Percentiles rank a stretch among this genome's conserved stretches.
phyloP scores from a whole-genome alignment of 2,888 invertebrate species.

The Podabrus alpinus region DNA sequence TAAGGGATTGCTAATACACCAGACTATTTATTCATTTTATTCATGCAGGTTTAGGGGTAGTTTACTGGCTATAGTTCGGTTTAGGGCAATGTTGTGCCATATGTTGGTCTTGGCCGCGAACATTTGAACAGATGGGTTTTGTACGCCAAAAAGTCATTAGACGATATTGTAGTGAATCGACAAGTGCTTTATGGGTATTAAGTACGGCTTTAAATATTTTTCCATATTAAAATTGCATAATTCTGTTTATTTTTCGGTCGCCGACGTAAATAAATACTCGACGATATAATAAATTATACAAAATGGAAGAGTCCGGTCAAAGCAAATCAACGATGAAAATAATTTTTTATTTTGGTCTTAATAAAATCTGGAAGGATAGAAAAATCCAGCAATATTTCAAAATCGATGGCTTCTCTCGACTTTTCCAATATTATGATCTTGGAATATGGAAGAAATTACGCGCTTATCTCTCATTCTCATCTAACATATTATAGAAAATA shows the following conservation, averaged over 20 bases:
- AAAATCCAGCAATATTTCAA: too few relatives aligned
- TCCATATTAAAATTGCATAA: not conserved
- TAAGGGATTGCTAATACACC: conserved; percentile 54
- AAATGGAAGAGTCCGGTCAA: not conserved
- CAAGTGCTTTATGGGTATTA: conserved; percentile 50
- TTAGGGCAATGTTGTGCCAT: conserved; percentile 49
- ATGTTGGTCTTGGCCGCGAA: conserved; percentile 55
- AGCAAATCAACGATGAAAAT: not conserved
- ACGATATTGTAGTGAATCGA: conserved; percentile 53
- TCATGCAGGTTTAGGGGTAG: conserved; percentile 43
- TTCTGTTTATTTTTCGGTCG: not conserved
- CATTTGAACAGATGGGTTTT: conserved; percentile 56
- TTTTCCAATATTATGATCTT: too few relatives aligned
- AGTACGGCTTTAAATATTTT: conserved; percentile 3
- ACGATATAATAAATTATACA: not conserved
- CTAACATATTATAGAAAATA: too few relatives aligned
- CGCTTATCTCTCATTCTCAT: too few relatives aligned
- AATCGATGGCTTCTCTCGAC: too few relatives aligned
- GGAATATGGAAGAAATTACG: too few relatives aligned
- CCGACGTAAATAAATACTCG: not conserved
- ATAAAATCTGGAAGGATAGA: too few relatives aligned
- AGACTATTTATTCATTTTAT: conserved; percentile 55
- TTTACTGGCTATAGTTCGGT: conserved; percentile 42
- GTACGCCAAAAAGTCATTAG: conserved; percentile 58
- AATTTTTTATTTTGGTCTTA: too few relatives aligned